Base-by-base conservation (phyloP, 2,888 invertebrate genomes). In the Desoria tigrina region DNA sequence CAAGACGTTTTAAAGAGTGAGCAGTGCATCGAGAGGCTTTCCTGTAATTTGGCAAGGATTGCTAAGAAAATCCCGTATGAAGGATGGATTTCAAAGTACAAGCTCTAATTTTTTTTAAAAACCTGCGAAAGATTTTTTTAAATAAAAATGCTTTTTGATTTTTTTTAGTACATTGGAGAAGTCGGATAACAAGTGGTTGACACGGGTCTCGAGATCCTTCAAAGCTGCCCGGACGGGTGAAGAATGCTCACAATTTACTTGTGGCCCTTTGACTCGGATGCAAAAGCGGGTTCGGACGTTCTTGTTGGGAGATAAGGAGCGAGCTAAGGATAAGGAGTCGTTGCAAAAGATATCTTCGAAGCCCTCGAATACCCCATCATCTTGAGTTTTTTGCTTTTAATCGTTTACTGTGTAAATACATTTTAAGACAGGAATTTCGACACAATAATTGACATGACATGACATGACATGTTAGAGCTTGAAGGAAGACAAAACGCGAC, bases 21-120 rank as follows among this genome's bases (percentile, higher is more conserved):
- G 24, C 68, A 74, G 37, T 74, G 74, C 32, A 54, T 74, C 23
- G 72, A 74, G 42, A 65, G 71, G 61, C 11, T 74, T 23, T 65
- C 69, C n/a, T 74, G 74, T 42, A 57, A 51, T 42, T 49, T 74
- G 24, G 69, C 69, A 18, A 61, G 66, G 27, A 54, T 63, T 11
- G 60, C 72, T 14, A 60, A 61, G 11, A 60, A 42, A 32, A 23
- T 67, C n/a, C 63, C 67, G 1, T 65, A 67, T 42, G 65, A 68
- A 56, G 63, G 60, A 14, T 71, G 69, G 71, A 62, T 74, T 59
- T 51, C 68, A 45, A 26, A 58, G 74, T 74, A 68, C 62, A 50
- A 37, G 16, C n/a, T 53, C 32, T n/a, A n/a, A n/a, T n/a, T n/a
- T n/a, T n/a, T n/a, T n/a, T n/a, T n/a, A n/a, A n/a, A n/a, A n/a